Conservation (phyloP, 2,888 invertebrate species). For the Lithodes maja region DNA sequence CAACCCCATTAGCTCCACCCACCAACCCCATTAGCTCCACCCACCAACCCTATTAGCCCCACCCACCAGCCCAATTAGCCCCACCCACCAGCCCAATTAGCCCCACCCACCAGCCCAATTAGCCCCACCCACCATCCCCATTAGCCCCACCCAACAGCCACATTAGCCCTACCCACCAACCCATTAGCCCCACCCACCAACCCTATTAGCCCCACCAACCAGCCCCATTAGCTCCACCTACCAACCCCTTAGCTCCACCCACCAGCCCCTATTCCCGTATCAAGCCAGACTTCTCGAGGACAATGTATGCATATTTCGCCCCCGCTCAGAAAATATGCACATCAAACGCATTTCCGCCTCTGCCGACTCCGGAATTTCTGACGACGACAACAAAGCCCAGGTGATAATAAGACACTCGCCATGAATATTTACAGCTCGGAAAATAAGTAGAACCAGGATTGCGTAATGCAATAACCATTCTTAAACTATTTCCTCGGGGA, state of each 20-base stretch:
- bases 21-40: neutral
- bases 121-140: neutral
- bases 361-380: neutral
- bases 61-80: neutral
- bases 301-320: constrained; percentile 15
- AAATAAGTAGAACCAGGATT: neutral
- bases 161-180: neutral
- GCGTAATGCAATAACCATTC: neutral
- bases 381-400: neutral
- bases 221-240: neutral
- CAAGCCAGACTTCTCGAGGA: neutral
- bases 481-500: neutral
- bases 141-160: neutral
- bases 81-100: neutral
- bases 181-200: neutral
- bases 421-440: neutral
- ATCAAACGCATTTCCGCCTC: constrained; percentile 9
- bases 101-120: neutral
- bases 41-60: neutral
- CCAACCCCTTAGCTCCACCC: neutral
- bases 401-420: neutral
- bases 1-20: neutral
- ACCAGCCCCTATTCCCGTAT: neutral
- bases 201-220: neutral
- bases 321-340: constrained; percentile 1